phyloP scores from a whole-genome alignment of 2,888 invertebrate genomes.

The Plusia festucae region DNA sequence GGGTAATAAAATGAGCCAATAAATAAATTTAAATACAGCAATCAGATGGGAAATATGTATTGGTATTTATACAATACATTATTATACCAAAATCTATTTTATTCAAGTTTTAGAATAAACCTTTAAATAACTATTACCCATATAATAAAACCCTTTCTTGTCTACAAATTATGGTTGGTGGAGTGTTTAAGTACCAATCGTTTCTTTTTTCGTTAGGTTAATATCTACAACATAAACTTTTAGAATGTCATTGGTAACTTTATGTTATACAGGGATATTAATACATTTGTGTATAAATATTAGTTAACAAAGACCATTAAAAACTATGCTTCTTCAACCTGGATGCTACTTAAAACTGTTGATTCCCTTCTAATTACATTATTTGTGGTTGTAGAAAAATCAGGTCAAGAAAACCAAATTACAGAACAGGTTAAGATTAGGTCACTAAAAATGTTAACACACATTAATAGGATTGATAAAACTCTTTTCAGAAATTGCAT shows the following conservation, averaged over 20 bases:
- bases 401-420: conserved; percentile 16
- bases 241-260: not conserved
- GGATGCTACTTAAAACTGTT: conserved; percentile 24
- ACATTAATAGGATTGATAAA: not conserved
- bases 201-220: not conserved
- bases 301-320: conserved; percentile 6
- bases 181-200: no score
- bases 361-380: conserved; percentile 24
- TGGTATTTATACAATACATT: not conserved
- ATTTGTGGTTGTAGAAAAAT: conserved; percentile 11
- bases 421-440: not conserved
- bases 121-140: not conserved
- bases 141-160: not conserved
- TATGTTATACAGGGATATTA: not conserved
- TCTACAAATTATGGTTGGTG: not conserved
- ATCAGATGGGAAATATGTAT: not conserved
- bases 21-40: conserved; percentile 1
- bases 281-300: not conserved
- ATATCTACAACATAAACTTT: not conserved
- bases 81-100: not conserved
- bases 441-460: not conserved
- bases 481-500: not conserved
- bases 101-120: not conserved
- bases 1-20: conserved; percentile 10
- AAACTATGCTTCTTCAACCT: conserved; percentile 5